Base-by-base conservation (phyloP, 1,140 invertebrate species). In the Anthonomus grandis region DNA sequence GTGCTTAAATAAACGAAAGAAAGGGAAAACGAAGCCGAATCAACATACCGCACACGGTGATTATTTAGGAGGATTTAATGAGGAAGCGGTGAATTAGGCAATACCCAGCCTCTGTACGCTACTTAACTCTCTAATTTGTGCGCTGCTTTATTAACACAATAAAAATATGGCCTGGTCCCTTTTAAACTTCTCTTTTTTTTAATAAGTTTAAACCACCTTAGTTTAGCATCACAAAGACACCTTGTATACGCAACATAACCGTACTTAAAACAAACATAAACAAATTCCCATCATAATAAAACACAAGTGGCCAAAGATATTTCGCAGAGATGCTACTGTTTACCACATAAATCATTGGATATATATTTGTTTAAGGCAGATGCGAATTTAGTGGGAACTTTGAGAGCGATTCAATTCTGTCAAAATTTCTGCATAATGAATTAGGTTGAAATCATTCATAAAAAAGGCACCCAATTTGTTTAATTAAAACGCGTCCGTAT, bases 81-180 rank as follows among this genome's bases (percentile, higher is more conserved):
- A 67, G 65, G 65, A 67, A 67, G 55, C 61, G 41, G 62, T 55
- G 59, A 67, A 67, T 67, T 67, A 66, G 62, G 62, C 57, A 59
- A 48, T n/a, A n/a, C n/a, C n/a, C n/a, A n/a, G n/a, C n/a, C n/a
- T 45, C 49, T 46, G 50, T 57, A 56, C 42, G 52, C 39, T 36
- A n/a, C 42, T 42, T 56, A 37, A 44, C n/a, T n/a, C 38, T 49
- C 34, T 49, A 57, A 48, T 50, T 49, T 42, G 53, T 55, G 42
- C 9, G n/a, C 21, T 21, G 31, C 44, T 38, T 38, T 44, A 47
- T 25, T 47, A 55, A 24, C 39, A 12, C 25, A 54, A 13, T 17
- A 41, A 34, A 34, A 34, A 34, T 12, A 34, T 41, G 15, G 15
- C 38, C 19, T 17, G 17, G 12, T 9, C 9, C 9, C 38, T 17